Conservation (phyloP, 1,140 invertebrate species). For the Drosophila neocordata region DNA sequence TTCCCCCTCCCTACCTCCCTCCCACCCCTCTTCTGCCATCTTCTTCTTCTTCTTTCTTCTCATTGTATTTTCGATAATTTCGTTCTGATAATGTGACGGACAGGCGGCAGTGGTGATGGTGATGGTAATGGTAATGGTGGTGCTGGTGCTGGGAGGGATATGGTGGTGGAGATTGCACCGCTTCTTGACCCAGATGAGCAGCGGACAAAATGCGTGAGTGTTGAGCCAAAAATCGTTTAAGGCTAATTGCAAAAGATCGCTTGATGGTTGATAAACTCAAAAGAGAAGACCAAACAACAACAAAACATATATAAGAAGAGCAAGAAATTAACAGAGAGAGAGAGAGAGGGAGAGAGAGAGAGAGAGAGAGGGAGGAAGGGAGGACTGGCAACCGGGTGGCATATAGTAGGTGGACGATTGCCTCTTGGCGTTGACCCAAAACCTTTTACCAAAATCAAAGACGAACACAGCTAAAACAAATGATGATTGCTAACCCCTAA, state of each 20-base stretch:
- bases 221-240: conserved; percentile 81
- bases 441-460: conserved; percentile 50
- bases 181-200: conserved; percentile 50
- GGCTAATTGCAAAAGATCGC: conserved; percentile 79
- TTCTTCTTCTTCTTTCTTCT: conserved; percentile 2
- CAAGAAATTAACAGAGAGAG: conserved; percentile 16
- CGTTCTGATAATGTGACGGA: conserved; percentile 77
- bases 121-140: neutral
- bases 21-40: too few species aligned
- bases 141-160: neutral
- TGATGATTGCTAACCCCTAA: conserved; percentile 78
- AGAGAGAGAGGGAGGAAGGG: conserved; percentile 14
- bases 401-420: conserved; percentile 40
- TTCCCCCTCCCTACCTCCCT: too few species aligned
- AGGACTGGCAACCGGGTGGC: conserved; percentile 45
- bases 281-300: neutral
- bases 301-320: too few species aligned
- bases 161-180: conserved; percentile 1
- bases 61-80: conserved; percentile 79
- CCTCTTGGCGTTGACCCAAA: conserved; percentile 73
- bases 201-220: conserved; percentile 56
- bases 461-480: conserved; percentile 56
- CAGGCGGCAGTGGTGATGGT: conserved; percentile 31
- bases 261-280: conserved; percentile 68
- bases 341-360: neutral